Base-by-base conservation (phyloP, 2,797 vertebrate species). In the Cossypha caffra region DNA sequence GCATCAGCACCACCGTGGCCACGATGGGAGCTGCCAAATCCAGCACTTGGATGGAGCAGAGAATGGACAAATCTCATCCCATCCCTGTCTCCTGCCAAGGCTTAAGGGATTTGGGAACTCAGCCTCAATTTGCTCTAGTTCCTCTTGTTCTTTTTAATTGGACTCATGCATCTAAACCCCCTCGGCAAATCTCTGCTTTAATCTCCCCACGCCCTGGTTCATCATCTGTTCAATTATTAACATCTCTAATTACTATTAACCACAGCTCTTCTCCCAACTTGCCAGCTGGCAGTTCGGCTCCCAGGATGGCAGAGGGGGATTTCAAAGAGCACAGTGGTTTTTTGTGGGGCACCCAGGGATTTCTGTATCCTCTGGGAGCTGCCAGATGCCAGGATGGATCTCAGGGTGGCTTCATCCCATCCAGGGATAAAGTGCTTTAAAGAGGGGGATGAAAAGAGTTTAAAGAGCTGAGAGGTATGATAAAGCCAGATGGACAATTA, bases 241-340 rank as follows among this genome's bases (percentile, higher is more conserved):
- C 79, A 31, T 73, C 93, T 86, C 88, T 95, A 96, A 93, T 93
- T 88, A 80, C 85, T 71, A 63, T 59, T 90, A 90, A 92, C 86
- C 29, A 29, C 16, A 6, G 58, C 78, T 88, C 73, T 88, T 72
- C 68, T 87, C 89, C 78, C 78, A 74, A 4, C 57, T 47, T 47
- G 33, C 77, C 86, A 69, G 62, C 47, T 78, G 55, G 28, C 80
- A 82, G 71, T 62, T 75, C 2, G 0, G 24, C 74, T 91, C 50
- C 5, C 0, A 29, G 54, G 63, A 57, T 0, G 7, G 68, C 51
- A 85, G 31, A 77, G 40, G 68, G 37, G 25, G 33, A 35, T 80
- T 84, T 72, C 43, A 35, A 72, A 69, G 51, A 76, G 14, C 63
- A 33, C 17, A 1, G 13, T 12, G 37, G 0, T 17, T 43, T 63